These are phyloP conservation scores for Leptonema lineaticorne DNA, from an alignment of 1,140 invertebrate genomes.

Conservation along the genomic window DNA sequence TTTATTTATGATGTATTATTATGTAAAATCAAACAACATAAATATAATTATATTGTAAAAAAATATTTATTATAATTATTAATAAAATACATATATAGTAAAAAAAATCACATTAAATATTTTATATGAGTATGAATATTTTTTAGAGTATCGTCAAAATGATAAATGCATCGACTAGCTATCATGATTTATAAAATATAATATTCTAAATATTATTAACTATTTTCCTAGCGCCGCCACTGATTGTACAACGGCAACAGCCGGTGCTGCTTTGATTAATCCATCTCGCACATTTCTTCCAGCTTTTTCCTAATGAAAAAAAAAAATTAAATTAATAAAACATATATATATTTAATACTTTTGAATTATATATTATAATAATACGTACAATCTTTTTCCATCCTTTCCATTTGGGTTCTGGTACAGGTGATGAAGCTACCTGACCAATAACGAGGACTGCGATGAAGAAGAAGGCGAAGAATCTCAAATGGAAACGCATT, in stretches of 20 bases:
- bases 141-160: too few relatives aligned
- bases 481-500: conserved; percentile 13
- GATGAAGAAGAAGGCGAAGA: conserved; percentile 4
- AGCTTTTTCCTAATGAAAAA: conserved; percentile 24
- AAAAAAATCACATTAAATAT: too few relatives aligned
- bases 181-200: not conserved
- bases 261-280: conserved; percentile 15
- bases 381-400: conserved; percentile 22
- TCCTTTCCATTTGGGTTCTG: conserved; percentile 28
- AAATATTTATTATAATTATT: too few relatives aligned
- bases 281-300: conserved; percentile 20
- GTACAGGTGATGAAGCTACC: conserved; percentile 4
- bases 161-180: too few relatives aligned
- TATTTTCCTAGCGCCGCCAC: not conserved
- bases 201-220: not conserved
- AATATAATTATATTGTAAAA: too few relatives aligned
- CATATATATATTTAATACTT: not conserved
- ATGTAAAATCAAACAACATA: too few relatives aligned
- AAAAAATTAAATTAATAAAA: not conserved
- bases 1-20: too few relatives aligned
- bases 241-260: conserved; percentile 1
- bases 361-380: not conserved
- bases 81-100: too few relatives aligned
- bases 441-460: not conserved
- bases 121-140: too few relatives aligned